phyloP scores from a whole-genome alignment of 2,797 vertebrate genomes.

The Crocodylus rhombifer region DNA sequence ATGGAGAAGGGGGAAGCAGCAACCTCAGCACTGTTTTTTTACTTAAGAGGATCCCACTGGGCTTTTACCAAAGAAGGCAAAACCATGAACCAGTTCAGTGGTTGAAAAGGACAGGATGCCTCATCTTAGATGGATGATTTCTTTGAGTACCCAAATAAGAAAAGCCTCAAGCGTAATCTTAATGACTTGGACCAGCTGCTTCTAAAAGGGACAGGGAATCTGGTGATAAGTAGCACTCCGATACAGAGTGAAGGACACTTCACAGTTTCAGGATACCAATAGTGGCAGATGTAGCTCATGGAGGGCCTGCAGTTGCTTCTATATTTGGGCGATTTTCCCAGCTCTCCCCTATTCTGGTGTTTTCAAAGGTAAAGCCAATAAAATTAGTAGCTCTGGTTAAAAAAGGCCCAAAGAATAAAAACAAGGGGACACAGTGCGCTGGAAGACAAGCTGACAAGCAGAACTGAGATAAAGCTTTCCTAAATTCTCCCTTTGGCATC shows the following conservation, averaged over 20 bases:
- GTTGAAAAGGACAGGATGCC: conserved; percentile 20
- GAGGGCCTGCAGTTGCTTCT: neutral
- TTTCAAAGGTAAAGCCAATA: neutral
- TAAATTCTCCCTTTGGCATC: neutral
- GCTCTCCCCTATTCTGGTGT: neutral
- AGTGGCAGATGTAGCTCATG: neutral
- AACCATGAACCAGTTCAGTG: neutral
- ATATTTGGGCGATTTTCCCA: neutral
- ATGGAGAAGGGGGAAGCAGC: neutral
- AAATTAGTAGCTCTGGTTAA: neutral
- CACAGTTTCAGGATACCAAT: neutral
- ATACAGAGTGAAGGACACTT: neutral
- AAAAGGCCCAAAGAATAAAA: neutral
- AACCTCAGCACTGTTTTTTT: neutral
- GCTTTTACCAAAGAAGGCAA: conserved; percentile 22
- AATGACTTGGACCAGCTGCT: conserved; percentile 22
- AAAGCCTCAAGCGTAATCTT: neutral
- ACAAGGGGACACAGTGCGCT: neutral
- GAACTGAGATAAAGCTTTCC: neutral
- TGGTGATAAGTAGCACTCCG: neutral
- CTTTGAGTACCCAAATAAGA: neutral
- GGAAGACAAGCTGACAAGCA: neutral
- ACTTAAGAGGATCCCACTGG: neutral
- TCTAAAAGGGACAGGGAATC: neutral
- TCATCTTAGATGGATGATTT: neutral